Base-by-base conservation (phyloP, 1,140 invertebrate species). In the Hyles euphorbiae region DNA sequence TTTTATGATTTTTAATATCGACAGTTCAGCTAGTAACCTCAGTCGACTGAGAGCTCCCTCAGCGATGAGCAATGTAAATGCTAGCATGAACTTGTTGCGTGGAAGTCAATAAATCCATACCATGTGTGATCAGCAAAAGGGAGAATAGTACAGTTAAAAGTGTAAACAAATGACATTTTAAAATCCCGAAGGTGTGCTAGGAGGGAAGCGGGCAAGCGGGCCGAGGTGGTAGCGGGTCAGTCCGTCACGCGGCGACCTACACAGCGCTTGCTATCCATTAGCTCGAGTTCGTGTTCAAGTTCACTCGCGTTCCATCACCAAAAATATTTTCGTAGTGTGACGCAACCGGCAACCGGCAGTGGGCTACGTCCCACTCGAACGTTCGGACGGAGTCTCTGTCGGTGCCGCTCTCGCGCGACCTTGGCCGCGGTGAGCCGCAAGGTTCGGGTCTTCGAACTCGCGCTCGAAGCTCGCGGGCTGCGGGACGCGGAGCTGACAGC, bases 371-470 rank as follows among this genome's bases (percentile, higher is more conserved):
- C 78, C 81, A 72, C 78, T 88, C 83, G 66, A 72, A 75, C 83
- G 69, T 65, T 66, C 72, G 71, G 72, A 55, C 58, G 56, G 53
- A 66, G 68, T 64, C 80, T 71, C 76, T 65, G 72, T 76, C 76
- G 74, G 78, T 68, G 70, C 83, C 76, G 80, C 72, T 86, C 85
- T 78, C 81, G 74, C 82, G 81, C 84, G 88, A 89, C 88, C 87
- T 89, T 89, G 88, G 87, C 88, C 87, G 85, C 84, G 70, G 82
- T 77, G 85, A 78, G 82, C 82, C 83, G 80, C 88, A 89, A 89
- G 88, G 88, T 89, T 89, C 88, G 74, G 88, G 88, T 89, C 86
- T 90, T 87, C 86, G 88, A 90, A 89, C 88, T 82, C 84, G 68
- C 70, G 63, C 71, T 75, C 70, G 79, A 64, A 71, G 62, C 58